phyloP scores from a whole-genome alignment of 1,140 invertebrate species.

The Mylabris phalerata region DNA sequence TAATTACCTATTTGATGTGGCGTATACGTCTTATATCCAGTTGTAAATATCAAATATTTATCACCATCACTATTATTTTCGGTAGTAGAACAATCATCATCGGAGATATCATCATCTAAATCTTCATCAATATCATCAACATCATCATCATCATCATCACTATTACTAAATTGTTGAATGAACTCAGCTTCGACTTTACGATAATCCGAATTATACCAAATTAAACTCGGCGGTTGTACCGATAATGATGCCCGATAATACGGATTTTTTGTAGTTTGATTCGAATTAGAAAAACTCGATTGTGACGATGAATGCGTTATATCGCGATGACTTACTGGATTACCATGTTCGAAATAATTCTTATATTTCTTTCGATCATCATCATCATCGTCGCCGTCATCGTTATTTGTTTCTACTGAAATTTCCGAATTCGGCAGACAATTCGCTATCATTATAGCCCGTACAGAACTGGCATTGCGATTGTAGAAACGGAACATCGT shows the following conservation, averaged over 20 bases:
- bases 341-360: slow-evolving; percentile 41
- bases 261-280: too few species aligned
- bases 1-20: not conserved
- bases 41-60: slow-evolving; percentile 82
- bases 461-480: slow-evolving; percentile 71
- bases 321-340: slow-evolving; percentile 49
- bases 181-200: slow-evolving; percentile 47
- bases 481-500: slow-evolving; percentile 77
- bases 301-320: slow-evolving; percentile 25
- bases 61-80: slow-evolving; percentile 47
- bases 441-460: slow-evolving; percentile 68
- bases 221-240: slow-evolving; percentile 33
- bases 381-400: slow-evolving; percentile 27
- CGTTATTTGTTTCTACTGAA: slow-evolving; percentile 31
- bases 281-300: too few species aligned
- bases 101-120: slow-evolving; percentile 24
- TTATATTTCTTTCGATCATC: slow-evolving; percentile 19
- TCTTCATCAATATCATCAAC: slow-evolving; percentile 31
- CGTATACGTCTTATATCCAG: slow-evolving; percentile 55
- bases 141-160: slow-evolving; percentile 39
- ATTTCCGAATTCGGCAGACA: slow-evolving; percentile 47
- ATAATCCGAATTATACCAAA: slow-evolving; percentile 53
- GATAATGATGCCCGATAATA: not conserved
- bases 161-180: slow-evolving; percentile 25
- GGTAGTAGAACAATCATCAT: slow-evolving; percentile 26